Percentiles rank a stretch among this genome's conserved stretches.
These are phyloP conservation scores for Sesamia inferens DNA, from an alignment of 2,888 invertebrate species.

Conservation along the genomic window DNA sequence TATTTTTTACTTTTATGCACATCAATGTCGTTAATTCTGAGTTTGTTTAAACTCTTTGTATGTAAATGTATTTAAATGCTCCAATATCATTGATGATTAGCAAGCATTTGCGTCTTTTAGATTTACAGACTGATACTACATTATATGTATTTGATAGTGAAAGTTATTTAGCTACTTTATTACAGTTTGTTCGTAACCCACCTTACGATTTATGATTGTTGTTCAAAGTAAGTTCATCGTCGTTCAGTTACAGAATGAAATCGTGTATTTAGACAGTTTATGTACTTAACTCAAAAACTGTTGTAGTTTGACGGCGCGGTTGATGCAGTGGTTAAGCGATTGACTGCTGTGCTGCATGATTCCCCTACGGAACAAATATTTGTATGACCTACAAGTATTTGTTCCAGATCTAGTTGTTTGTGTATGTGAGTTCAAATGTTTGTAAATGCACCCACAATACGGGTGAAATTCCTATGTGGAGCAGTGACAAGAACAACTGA, in stretches of 20 bases:
- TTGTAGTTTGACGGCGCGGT: too few species aligned
- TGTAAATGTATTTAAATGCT: conserved; percentile 29
- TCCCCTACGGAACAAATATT: too few species aligned
- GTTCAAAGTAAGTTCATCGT: background rate
- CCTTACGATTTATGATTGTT: background rate
- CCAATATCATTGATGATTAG: conserved; percentile 17
- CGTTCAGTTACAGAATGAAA: background rate
- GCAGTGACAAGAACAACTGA: too few species aligned
- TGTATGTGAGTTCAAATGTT: too few species aligned
- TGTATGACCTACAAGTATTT: too few species aligned
- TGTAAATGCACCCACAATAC: too few species aligned
- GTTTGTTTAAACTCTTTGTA: conserved; percentile 46
- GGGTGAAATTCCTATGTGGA: too few species aligned
- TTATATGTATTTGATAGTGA: background rate
- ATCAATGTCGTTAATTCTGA: conserved; percentile 29
- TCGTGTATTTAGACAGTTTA: background rate
- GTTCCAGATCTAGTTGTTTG: too few species aligned
- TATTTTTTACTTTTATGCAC: conserved; percentile 7
- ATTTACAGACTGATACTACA: conserved; percentile 1
- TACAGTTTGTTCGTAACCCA: background rate
- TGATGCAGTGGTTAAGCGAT: too few species aligned
- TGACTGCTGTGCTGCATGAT: too few species aligned
- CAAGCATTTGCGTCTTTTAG: conserved; percentile 12
- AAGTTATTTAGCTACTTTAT: background rate
- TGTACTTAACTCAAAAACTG: background rate